phyloP scores from a whole-genome alignment of 2,888 invertebrate genomes.

The Agriopis leucophaearia region DNA sequence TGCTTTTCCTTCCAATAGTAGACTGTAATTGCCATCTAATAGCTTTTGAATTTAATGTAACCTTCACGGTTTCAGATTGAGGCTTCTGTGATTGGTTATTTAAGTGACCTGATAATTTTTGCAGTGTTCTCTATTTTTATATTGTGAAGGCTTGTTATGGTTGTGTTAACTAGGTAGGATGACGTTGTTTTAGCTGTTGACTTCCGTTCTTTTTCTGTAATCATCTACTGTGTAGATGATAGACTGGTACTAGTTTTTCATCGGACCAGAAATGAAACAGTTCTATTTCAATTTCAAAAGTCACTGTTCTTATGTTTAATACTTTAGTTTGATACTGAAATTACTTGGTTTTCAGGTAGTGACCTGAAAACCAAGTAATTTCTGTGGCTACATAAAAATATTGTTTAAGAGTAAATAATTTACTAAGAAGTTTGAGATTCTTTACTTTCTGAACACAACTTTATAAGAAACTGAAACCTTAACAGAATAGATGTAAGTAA shows the following conservation, averaged over 20 bases:
- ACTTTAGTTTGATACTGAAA: too few relatives aligned
- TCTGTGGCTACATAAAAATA: too few relatives aligned
- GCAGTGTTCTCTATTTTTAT: constrained; percentile 37
- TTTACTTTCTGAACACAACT: too few relatives aligned
- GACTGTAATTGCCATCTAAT: constrained; percentile 51
- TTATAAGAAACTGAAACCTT: background rate
- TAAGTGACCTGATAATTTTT: constrained; percentile 25
- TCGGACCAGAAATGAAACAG: too few relatives aligned
- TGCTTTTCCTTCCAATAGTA: constrained; percentile 54
- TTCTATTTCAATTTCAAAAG: too few relatives aligned
- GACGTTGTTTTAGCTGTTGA: background rate
- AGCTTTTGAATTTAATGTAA: constrained; percentile 56
- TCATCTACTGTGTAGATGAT: too few relatives aligned
- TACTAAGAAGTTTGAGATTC: too few relatives aligned
- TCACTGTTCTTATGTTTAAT: too few relatives aligned
- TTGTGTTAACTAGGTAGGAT: constrained; percentile 5
- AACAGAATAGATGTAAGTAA: background rate
- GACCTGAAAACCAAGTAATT: too few relatives aligned
- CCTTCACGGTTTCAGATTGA: constrained; percentile 56
- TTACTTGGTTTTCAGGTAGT: too few relatives aligned
- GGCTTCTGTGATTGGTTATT: constrained; percentile 53
- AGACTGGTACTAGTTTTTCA: too few relatives aligned
- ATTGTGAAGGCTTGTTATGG: constrained; percentile 14
- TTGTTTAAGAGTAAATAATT: too few relatives aligned
- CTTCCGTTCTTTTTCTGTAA: constrained; percentile 11